phyloP scores from a whole-genome alignment of 2,113 vertebrate species.

The Brienomyrus longianalis region DNA sequence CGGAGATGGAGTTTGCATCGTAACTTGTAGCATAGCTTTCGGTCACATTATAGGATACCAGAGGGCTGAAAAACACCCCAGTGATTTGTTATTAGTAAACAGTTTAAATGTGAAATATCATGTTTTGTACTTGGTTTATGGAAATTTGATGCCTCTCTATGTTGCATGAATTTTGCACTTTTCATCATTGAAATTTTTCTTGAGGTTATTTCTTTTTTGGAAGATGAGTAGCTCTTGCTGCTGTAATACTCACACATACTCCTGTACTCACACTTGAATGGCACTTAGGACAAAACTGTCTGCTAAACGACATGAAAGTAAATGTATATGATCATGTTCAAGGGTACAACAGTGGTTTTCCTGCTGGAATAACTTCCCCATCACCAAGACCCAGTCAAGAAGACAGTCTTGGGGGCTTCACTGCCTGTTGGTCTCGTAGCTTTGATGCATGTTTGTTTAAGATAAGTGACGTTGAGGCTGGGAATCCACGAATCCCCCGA shows the following conservation, averaged over 20 bases:
- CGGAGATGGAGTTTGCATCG: neutral
- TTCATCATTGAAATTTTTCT: neutral
- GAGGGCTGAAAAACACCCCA: neutral
- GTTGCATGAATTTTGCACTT: neutral
- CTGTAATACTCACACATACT: neutral
- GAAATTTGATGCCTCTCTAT: neutral
- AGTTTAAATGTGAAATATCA: neutral
- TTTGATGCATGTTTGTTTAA: constrained; percentile 24
- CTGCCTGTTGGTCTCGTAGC: neutral
- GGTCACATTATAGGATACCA: neutral
- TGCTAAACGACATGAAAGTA: neutral
- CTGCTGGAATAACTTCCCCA: neutral
- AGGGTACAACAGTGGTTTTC: neutral
- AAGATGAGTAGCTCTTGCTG: neutral
- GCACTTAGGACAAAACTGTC: neutral
- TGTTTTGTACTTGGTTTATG: neutral
- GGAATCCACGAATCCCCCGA: neutral
- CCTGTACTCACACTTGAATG: neutral
- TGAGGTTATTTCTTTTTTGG: neutral
- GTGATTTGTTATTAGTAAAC: neutral
- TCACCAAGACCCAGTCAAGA: neutral
- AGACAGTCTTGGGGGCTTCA: neutral
- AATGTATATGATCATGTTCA: neutral
- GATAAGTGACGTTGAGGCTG: neutral
- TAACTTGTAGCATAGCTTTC: neutral